These are phyloP conservation scores for Eupithecia dodoneata DNA, from an alignment of 2,888 invertebrate genomes.

Conservation along the genomic window DNA sequence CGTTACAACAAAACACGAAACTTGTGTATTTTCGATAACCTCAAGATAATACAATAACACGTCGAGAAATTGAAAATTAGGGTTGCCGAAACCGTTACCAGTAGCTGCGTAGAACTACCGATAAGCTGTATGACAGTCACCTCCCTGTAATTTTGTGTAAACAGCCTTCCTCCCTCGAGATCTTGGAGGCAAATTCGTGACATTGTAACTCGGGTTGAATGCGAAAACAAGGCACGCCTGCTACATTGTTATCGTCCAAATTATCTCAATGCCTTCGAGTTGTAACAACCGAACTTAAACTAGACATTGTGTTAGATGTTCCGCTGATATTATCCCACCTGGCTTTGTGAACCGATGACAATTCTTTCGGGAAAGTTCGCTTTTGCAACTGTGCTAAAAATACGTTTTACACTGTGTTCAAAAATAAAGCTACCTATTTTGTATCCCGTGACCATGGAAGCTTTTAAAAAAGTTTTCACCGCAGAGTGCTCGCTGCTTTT, in stretches of 20 bases:
- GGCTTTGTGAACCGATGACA: background rate
- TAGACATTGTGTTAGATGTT: slow-evolving; percentile 39
- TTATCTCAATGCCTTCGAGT: slow-evolving; percentile 52
- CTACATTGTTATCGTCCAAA: slow-evolving; percentile 59
- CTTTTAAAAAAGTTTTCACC: slow-evolving; percentile 3
- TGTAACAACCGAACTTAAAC: slow-evolving; percentile 44
- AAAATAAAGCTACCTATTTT: background rate
- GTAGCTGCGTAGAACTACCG: slow-evolving; percentile 18
- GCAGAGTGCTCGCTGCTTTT: slow-evolving; percentile 14
- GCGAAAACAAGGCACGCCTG: slow-evolving; percentile 55
- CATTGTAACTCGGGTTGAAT: slow-evolving; percentile 59
- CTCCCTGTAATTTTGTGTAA: slow-evolving; percentile 61
- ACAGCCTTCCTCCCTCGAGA: slow-evolving; percentile 55
- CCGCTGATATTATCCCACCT: slow-evolving; percentile 23
- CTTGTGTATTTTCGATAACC: slow-evolving; percentile 19
- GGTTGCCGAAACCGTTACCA: slow-evolving; percentile 27
- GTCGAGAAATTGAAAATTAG: slow-evolving; percentile 37
- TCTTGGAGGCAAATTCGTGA: slow-evolving; percentile 55
- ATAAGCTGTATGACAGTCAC: slow-evolving; percentile 46
- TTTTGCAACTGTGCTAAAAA: background rate
- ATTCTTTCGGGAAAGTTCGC: background rate
- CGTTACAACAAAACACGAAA: slow-evolving; percentile 9
- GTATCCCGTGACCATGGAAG: background rate
- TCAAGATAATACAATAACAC: slow-evolving; percentile 23
- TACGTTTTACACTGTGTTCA: background rate